Conservation (phyloP, 1,140 invertebrate species). For the Saxidomus purpurata region DNA sequence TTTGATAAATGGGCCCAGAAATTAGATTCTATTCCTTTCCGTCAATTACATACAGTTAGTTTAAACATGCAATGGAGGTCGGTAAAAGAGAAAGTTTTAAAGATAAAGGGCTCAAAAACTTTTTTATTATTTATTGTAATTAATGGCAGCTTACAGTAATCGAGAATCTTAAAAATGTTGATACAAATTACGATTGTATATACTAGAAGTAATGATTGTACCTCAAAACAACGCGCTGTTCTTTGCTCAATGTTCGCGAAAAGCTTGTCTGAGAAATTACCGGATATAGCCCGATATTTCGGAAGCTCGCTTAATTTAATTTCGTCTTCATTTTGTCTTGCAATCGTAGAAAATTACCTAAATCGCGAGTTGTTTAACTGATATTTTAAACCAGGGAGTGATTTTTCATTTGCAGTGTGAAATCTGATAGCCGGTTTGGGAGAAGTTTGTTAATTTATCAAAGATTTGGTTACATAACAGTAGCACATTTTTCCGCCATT, state of each 20-base stretch:
- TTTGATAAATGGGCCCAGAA: background rate
- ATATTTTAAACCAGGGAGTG: constrained; percentile 12
- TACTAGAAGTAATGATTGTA: too few species aligned
- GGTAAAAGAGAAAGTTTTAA: too few species aligned
- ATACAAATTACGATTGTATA: too few species aligned
- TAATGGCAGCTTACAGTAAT: too few species aligned
- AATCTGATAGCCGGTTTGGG: constrained; percentile 13
- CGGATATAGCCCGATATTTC: constrained; percentile 12
- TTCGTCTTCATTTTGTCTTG: constrained; percentile 22
- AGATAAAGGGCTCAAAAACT: too few species aligned
- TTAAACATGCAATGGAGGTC: too few species aligned
- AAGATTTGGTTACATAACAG: constrained; percentile 38
- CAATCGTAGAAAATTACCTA: background rate
- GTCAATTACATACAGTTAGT: background rate
- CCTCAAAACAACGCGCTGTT: too few species aligned
- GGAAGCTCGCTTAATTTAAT: constrained; percentile 10
- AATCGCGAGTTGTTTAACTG: constrained; percentile 1
- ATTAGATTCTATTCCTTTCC: background rate
- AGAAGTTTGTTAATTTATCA: constrained; percentile 30
- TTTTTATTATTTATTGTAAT: too few species aligned
- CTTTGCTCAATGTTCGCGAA: too few species aligned
- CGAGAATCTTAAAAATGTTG: too few species aligned
- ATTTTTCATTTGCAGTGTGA: background rate
- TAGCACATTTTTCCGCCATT: background rate
- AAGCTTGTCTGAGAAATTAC: background rate